Evolutionary conservation across 2,113 vertebrate species (phyloP).

Genomic region (Xenus cinereus): DNA sequence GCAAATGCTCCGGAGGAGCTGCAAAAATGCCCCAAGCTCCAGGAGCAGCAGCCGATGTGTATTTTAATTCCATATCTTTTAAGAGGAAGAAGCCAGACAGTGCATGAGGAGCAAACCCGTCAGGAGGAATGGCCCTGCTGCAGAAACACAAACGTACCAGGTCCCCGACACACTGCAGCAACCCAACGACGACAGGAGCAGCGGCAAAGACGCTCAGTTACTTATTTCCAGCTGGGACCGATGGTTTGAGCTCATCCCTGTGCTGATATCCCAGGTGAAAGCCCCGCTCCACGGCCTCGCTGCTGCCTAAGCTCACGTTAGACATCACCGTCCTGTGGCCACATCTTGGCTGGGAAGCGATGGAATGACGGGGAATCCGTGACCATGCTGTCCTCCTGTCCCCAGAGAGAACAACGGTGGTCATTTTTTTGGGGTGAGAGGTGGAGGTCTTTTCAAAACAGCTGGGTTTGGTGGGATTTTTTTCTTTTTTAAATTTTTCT

Average conservation of each 20-base stretch:
- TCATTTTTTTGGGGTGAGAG: background rate
- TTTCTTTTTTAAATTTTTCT: too few relatives aligned
- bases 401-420: background rate
- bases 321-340: background rate
- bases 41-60: background rate
- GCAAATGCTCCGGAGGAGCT: background rate
- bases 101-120: background rate
- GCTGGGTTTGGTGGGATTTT: background rate
- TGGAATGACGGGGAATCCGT: accelerated
- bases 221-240: background rate
- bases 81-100: background rate
- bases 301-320: accelerated
- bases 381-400: background rate
- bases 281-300: background rate
- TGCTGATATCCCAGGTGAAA: background rate
- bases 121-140: background rate
- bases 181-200: accelerated
- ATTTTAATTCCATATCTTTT: background rate
- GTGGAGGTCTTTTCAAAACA: background rate
- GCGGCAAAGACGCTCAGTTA: accelerated
- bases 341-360: accelerated
- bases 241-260: background rate
- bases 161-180: background rate
- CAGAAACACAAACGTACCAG: background rate
- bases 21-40: background rate